Evolutionary conservation across 2,113 vertebrate species (phyloP), one percentile per base, ranked within the genome.

Genomic region (Anser brachyrhynchus): DNA sequence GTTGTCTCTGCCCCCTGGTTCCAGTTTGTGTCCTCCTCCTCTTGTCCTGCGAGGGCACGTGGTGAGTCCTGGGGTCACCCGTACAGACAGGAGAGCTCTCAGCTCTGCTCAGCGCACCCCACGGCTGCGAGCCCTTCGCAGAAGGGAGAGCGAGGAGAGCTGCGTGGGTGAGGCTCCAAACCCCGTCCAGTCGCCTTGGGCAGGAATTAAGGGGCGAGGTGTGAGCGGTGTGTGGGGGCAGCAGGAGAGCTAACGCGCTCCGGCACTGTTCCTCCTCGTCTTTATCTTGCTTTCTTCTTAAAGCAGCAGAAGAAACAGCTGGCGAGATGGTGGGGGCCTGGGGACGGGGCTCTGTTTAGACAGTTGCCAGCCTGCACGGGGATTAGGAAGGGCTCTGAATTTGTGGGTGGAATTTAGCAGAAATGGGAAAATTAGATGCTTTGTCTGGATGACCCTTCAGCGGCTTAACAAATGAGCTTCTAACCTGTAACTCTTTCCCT

Each of bases 171-270:
- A 88, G 82, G 55, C 3, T 25, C 74, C 89, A 93, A 94, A 84
- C 37, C 49, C 81, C 43, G 59, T 72, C 92, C 81, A 73, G 73
- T 85, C 89, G 93, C 93, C 90, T 80, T 74, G 86, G 87, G 80
- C 93, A 91, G 89, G 93, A 92, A 72, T 87, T 96, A 92, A 73
- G 74, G 81, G 87, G 74, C 80, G 87, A 95, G 71, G 74, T 93
- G 87, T 66, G 89, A 91, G 61, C 54, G 23, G 21, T 44, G 58
- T 33, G 66, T 6, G 70, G 70, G 49, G 92, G 71, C 18, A 93
- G 87, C 69, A 93, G 54, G 62, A 54, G 74, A 91, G 62, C 54
- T 64, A n/a, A 79, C 62, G 4, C 57, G 41, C 62, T 87, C 83
- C n/a, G 44, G 69, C 31, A 29, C 23, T 44, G 33, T 31, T 33